Evolutionary conservation across 2,888 invertebrate genomes (phyloP).

Genomic region (Liopterus haemorrhoidalis): DNA sequence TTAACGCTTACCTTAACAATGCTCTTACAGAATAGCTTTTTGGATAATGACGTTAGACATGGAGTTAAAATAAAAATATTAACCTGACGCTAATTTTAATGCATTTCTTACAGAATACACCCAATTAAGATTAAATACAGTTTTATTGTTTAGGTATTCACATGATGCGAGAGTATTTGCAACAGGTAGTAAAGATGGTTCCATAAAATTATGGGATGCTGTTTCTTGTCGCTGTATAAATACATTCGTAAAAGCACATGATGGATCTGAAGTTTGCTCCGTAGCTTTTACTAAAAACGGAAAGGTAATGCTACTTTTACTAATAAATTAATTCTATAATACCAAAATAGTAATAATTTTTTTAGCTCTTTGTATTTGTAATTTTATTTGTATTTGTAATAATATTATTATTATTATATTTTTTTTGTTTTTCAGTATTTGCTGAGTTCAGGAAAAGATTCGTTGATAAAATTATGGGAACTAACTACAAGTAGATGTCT

Average conservation of each 20-base stretch:
- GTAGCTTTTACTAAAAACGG: conserved; percentile 91
- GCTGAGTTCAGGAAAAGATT: conserved; percentile 92
- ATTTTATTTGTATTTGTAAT: no score
- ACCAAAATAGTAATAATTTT: not conserved
- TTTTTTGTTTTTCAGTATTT: conserved; percentile 64
- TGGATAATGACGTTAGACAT: no score
- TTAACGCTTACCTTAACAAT: no score
- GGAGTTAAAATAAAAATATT: no score
- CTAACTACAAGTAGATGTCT: conserved; percentile 92
- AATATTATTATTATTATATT: not conserved
- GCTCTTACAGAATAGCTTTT: no score
- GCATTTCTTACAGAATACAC: no score
- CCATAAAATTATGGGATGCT: conserved; percentile 96
- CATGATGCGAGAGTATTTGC: conserved; percentile 70
- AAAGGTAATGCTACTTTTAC: conserved; percentile 60
- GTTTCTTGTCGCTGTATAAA: conserved; percentile 89
- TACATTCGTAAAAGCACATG: conserved; percentile 89
- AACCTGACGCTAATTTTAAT: no score
- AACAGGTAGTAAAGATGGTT: conserved; percentile 86
- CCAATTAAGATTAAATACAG: no score
- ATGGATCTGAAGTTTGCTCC: conserved; percentile 89
- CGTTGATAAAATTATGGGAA: conserved; percentile 97
- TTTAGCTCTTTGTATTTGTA: no score
- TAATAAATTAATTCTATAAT: not conserved
- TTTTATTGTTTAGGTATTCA: conserved; percentile 53